These are phyloP conservation scores for Amyelois transitella DNA, from an alignment of 1,140 invertebrate species.

Conservation along the genomic window DNA sequence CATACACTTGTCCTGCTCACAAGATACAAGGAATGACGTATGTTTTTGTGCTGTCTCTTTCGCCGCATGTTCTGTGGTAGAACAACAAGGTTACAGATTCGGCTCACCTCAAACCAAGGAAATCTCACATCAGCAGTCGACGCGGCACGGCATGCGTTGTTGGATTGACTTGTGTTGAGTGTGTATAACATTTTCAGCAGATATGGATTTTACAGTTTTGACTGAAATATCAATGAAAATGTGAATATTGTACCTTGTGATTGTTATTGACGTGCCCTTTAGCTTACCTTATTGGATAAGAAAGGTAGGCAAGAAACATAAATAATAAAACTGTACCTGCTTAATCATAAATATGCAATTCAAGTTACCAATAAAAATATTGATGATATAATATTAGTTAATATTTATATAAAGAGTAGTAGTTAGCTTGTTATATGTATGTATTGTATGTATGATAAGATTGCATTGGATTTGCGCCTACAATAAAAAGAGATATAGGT, in stretches of 20 bases:
- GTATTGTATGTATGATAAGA: no score
- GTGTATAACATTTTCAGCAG: background rate
- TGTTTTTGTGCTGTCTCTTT: constrained; percentile 40
- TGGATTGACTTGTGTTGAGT: background rate
- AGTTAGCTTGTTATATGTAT: no score
- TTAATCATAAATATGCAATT: background rate
- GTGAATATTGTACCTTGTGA: constrained; percentile 17
- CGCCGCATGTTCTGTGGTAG: constrained; percentile 3
- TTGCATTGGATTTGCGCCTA: no score
- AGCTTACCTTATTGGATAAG: background rate
- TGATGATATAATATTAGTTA: background rate
- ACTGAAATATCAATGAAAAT: constrained; percentile 30
- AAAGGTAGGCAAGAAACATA: background rate
- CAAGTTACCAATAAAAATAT: background rate
- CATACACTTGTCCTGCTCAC: constrained; percentile 21
- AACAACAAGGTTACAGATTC: constrained; percentile 8
- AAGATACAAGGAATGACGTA: constrained; percentile 2
- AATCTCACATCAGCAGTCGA: constrained; percentile 11
- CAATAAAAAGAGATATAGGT: no score
- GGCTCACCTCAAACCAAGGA: constrained; percentile 15
- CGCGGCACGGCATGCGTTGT: constrained; percentile 19
- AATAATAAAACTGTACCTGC: background rate
- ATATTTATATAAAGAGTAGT: no score
- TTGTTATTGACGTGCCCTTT: background rate
- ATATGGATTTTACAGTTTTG: constrained; percentile 6